Percentiles rank a stretch among this genome's conserved stretches.
Conservation (phyloP, 2,888 invertebrate species). For the Macaria notata region DNA sequence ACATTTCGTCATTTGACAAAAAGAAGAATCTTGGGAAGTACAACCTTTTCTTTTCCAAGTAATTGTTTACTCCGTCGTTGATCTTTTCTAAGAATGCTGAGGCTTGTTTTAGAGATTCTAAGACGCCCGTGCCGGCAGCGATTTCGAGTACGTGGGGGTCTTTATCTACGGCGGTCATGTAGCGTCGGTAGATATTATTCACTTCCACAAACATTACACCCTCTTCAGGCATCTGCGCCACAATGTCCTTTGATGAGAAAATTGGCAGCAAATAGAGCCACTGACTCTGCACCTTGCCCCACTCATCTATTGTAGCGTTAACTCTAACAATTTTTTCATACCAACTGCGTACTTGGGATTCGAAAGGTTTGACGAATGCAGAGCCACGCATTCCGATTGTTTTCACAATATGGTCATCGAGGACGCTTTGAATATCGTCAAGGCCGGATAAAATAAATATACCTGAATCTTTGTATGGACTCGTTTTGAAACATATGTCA, state of each 20-base stretch:
- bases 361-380: constrained; percentile 92
- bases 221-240: constrained; percentile 93
- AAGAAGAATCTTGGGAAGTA: constrained; percentile 95
- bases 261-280: constrained; percentile 94
- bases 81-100: constrained; percentile 88
- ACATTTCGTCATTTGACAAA: constrained; percentile 94
- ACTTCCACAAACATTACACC: constrained; percentile 89
- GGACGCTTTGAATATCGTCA: constrained; percentile 89
- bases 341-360: constrained; percentile 86
- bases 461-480: constrained; percentile 87
- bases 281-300: constrained; percentile 92
- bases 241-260: constrained; percentile 93
- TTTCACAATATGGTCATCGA: constrained; percentile 93
- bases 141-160: constrained; percentile 86
- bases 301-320: constrained; percentile 89
- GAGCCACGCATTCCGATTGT: constrained; percentile 93
- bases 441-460: constrained; percentile 86
- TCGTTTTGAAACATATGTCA: constrained; percentile 86
- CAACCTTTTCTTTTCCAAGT: constrained; percentile 91
- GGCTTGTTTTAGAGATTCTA: constrained; percentile 87
- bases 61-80: constrained; percentile 91
- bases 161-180: constrained; percentile 84
- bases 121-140: constrained; percentile 85
- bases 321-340: constrained; percentile 88
- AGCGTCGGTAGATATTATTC: constrained; percentile 85